Conservation (phyloP, 2,113 vertebrate species). For the Larimichthys crocea region DNA sequence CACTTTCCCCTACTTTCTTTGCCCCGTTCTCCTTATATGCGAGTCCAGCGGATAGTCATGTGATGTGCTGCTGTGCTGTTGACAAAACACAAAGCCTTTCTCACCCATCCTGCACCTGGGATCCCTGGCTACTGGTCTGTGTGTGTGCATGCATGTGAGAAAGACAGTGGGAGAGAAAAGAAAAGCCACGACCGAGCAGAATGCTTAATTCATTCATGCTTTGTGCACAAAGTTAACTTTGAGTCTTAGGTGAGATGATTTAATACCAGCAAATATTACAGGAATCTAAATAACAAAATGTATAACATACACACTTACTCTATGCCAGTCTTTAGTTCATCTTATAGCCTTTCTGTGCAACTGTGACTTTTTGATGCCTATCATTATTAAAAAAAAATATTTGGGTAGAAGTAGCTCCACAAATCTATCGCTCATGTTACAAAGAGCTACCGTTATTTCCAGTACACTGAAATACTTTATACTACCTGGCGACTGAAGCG, state of each 20-base stretch:
- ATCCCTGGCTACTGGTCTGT: constrained; percentile 80
- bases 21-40: constrained; percentile 18
- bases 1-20: constrained; percentile 27
- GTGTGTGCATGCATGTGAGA: constrained; percentile 42
- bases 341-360: background rate
- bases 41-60: constrained; percentile 74
- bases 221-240: background rate
- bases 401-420: background rate
- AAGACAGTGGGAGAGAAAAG: constrained; percentile 11
- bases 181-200: background rate
- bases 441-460: background rate
- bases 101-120: constrained; percentile 91
- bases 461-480: background rate
- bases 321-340: background rate
- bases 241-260: background rate
- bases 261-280: background rate
- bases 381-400: background rate
- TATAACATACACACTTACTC: too few relatives aligned
- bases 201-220: constrained; percentile 5
- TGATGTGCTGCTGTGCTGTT: constrained; percentile 81
- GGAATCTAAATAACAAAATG: background rate
- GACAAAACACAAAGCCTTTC: constrained; percentile 82
- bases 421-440: background rate
- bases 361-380: background rate
- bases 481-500: background rate